Percentiles rank a stretch among this genome's conserved stretches.
Evolutionary conservation across 2,797 vertebrate species (phyloP).

Genomic region (Melanotaenia maccullochi): DNA sequence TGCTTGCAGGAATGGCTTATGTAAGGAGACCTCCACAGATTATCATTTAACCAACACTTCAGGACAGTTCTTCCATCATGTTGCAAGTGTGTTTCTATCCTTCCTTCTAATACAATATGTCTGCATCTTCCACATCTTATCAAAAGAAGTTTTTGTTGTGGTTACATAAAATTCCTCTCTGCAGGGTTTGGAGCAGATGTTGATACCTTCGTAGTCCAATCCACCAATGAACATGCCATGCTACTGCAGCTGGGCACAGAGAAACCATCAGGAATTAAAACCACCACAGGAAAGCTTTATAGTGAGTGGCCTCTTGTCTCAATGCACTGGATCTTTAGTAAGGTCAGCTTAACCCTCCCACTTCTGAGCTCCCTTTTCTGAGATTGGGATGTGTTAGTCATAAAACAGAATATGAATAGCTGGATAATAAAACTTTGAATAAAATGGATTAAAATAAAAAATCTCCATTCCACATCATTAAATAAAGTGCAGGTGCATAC

Average conservation of each 20-base stretch:
- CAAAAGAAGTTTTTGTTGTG: not conserved
- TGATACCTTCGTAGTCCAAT: conserved; percentile 55
- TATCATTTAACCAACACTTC: conserved; percentile 55
- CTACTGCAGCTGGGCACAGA: conserved; percentile 56
- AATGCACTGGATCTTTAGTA: not conserved
- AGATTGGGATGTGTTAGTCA: not conserved
- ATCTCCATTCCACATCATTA: too few species aligned
- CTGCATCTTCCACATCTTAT: not conserved
- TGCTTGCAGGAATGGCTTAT: conserved; percentile 56
- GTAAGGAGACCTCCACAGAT: conserved; percentile 37
- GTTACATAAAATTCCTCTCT: conserved; percentile 1
- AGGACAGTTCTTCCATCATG: conserved; percentile 68
- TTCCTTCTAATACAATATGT: not conserved
- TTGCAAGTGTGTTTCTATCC: conserved; percentile 51
- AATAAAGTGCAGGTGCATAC: too few species aligned
- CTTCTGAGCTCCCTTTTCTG: not conserved
- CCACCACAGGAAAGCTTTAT: conserved; percentile 59
- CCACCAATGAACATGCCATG: conserved; percentile 43
- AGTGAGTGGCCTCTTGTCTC: conserved; percentile 50
- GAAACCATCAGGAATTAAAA: conserved; percentile 44
- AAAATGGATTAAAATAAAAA: too few species aligned
- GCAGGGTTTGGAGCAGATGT: conserved; percentile 68
- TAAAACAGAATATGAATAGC: too few species aligned
- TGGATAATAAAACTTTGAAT: too few species aligned
- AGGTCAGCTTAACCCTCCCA: not conserved